Evolutionary conservation across 2,797 vertebrate species (phyloP), one percentile per base, ranked within the genome.

Genomic region (Echiichthys vipera): DNA sequence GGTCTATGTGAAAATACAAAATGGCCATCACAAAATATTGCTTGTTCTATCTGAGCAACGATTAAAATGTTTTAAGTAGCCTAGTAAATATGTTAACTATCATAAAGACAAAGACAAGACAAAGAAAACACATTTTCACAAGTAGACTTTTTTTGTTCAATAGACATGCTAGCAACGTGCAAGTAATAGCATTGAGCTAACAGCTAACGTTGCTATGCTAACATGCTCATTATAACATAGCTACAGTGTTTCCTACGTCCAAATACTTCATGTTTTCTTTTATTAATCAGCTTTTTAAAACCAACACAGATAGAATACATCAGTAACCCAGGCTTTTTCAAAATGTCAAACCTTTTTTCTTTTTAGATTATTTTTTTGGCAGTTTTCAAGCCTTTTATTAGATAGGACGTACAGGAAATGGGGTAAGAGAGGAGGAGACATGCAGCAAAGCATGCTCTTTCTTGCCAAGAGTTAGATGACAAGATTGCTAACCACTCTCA

Each of bases 291-390:
- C n/a, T n/a, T n/a, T 27, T 22, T 17, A 25, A 37, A 37, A 17
- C 14, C n/a, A n/a, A 25, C 22, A 25, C 14, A 24, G n/a, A 34
- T 17, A 9, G 34, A 42, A 14, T 25, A 22, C 49, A 14, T 29
- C 7, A 58, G 3, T 4, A 13, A 15, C 17, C 3, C 40, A 29
- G 46, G 22, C 7, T 20, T 50, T 7, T 6, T 32, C 46, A 36
- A 36, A 43, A 65, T 43, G 5, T 64, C 51, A 46, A 32, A 58
- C 9, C 43, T 51, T 25, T 49, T 63, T 24, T 57, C 18, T 36
- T 70, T 59, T 65, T 0, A 40, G n/a, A n/a, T n/a, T n/a, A n/a
- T n/a, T n/a, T n/a, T n/a, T n/a, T n/a, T n/a, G n/a, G n/a, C n/a
- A n/a, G n/a, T n/a, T n/a, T n/a, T n/a, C n/a, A n/a, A n/a, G n/a